Evolutionary conservation across 2,797 vertebrate genomes (phyloP), one percentile per base, ranked within the genome.

Genomic region (Sebastolobus altivelis): DNA sequence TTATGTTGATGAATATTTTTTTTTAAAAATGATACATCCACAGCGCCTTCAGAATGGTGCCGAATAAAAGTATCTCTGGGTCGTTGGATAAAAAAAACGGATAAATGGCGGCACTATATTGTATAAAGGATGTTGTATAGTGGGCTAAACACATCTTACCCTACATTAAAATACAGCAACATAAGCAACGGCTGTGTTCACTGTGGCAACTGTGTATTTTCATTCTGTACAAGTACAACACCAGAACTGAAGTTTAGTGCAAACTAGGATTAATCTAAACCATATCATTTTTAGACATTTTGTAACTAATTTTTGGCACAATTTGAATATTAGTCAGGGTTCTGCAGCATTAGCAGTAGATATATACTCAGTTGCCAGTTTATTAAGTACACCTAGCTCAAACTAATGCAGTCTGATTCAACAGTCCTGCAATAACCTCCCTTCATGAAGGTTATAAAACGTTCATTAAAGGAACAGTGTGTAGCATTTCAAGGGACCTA

Each of bases 211-310:
- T n/a, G 46, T 8, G 4, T 49, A 40, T 62, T 35, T 14, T 8
- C 25, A 37, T 72, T 69, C 14, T 37, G 31, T 61, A 60, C 37
- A 65, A 61, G 63, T 56, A 25, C 31, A 62, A 74, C 54, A 38
- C 1, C 14, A 55, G 16, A 58, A 61, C 49, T 16, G 16, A 62
- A 31, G n/a, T 71, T 55, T 25, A 66, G 5, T 56, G 46, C 38
- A 72, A 65, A 40, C 1, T 20, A 11, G 7, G 16, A 35, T 9
- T 40, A 4, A 52, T 12, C 3, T 43, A 56, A 66, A 63, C n/a
- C 4, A 37, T 43, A 31, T 29, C 4, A 6, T 9, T 29, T 22
- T 75, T 29, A 6, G 2, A 55, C 14, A 37, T 69, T 9, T 33
- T n/a, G 20, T 31, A 46, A 69, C 25, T 43, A 67, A 60, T 10